Base-by-base conservation (phyloP, 2,113 vertebrate species). In the Ploceus nigricollis region DNA sequence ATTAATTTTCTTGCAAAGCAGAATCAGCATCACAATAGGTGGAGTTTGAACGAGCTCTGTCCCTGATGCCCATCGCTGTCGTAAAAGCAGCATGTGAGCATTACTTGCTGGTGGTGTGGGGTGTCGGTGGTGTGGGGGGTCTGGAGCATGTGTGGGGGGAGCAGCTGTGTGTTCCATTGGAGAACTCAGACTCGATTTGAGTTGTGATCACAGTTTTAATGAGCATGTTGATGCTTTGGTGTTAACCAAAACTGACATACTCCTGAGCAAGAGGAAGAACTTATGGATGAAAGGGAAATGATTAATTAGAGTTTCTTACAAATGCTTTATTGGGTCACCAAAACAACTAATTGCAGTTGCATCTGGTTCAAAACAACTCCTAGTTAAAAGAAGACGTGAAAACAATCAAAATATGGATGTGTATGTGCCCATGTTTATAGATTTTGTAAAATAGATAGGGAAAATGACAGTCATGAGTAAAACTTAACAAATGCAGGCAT, bases 1-100 rank as follows among this genome's bases (percentile, higher is more conserved):
- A 54, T 1, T 75, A 22, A 15, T 80, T 73, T 71, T 71, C 39
- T 54, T 80, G 76, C 45, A 86, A 35, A 81, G 28, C 45, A 47
- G 66, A 69, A n/a, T 51, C 19, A 15, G 48, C 23, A n/a, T 40
- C 2, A 18, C 18, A 56, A 1, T 2, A 37, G 33, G 37, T 66
- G 30, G 25, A 16, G 20, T 50, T 81, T 61, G 63, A 86, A 61
- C 0, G 15, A 39, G 19, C n/a, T 86, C 31, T 77, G 2, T 28
- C 0, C 3, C 9, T 22, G 63, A 25, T 37, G 25, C 28, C 39
- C 15, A 2, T 17, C 0, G 1, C 24, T 2, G 5, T 6, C 0
- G 0, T 39, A 21, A 37, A 61, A 75, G 44, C 39, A 12, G 30
- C 10, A 1, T 0, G 0, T n/a, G 47, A 15, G 17, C 8, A 6